Conservation (phyloP, 37 sponge, comb jelly and placozoan species). For the Haliclona indistincta region DNA sequence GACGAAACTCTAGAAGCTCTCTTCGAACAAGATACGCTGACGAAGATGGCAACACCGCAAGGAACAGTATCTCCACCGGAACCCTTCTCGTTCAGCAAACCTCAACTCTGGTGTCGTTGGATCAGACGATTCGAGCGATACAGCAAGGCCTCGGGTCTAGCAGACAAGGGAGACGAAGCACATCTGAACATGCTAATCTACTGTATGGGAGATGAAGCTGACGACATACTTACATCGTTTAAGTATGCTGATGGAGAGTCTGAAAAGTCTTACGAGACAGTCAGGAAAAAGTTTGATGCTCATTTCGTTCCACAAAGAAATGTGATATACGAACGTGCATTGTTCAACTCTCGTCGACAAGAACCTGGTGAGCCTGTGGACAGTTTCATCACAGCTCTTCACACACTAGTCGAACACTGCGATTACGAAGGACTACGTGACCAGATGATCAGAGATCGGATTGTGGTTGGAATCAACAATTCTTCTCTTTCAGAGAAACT, state of each 20-base stretch:
- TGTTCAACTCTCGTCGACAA: constrained; percentile 32
- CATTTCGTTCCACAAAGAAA: constrained; percentile 14
- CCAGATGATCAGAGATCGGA: not conserved
- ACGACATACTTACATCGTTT: constrained; percentile 5
- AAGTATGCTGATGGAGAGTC: not conserved
- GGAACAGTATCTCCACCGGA: constrained; percentile 12
- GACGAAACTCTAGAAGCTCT: too few species aligned
- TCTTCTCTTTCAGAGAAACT: not conserved
- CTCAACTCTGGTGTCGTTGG: constrained; percentile 30
- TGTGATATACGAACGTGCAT: constrained; percentile 25
- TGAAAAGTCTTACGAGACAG: constrained; percentile 7
- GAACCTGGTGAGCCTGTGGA: constrained; percentile 38
- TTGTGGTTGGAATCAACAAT: not conserved
- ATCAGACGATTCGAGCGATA: constrained; percentile 24
- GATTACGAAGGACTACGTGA: not conserved
- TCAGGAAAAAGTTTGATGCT: constrained; percentile 10
- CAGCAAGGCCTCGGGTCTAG: constrained; percentile 8
- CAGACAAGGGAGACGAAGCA: constrained; percentile 10
- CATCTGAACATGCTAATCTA: constrained; percentile 39
- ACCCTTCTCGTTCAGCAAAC: constrained; percentile 10
- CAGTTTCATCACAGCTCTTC: constrained; percentile 19
- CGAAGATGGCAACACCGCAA: not conserved
- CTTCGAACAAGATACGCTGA: too few species aligned
- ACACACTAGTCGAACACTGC: constrained; percentile 11
- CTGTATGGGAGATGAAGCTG: constrained; percentile 41